Base-by-base conservation (phyloP, 2,888 invertebrate species). In the Melieria omissa region DNA sequence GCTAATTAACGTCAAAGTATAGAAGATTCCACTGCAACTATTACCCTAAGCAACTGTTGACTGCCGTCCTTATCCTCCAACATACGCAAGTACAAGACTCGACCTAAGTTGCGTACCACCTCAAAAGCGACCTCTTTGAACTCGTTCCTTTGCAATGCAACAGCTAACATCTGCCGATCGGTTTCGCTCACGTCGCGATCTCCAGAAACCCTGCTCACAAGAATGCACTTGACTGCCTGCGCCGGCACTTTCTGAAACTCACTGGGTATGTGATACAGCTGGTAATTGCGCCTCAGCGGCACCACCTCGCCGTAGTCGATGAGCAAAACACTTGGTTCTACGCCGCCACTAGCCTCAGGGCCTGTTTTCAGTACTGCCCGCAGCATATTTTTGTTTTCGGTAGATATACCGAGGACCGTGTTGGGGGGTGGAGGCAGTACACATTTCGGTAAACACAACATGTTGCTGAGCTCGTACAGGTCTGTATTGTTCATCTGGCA, bases 251-350 rank as follows among this genome's bases (percentile, higher is more conserved):
- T 45, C 14, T 61, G 71, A 16, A 75, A 77, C 4, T 66, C 65
- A 16, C 49, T 8, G 1, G 76, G 76, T 7, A 74, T 57, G 47
- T 62, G 44, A 60, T 68, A 78, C 4, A 75, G 52, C 45, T 64
- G 41, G 8, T 65, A 74, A 42, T 68, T 49, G 14, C 75, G 65
- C 49, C 67, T 70, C 42, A 78, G 41, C 3, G 63, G 42, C 46
- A 78, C 70, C 5, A 72, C 45, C 57, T 76, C 77, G 1, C 78
- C 78, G 54, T 75, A 76, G 66, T 78, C 78, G 3, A 78, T 62
- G 4, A 78, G 74, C 42, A 75, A 64, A 12, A 69, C 64, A 7
- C 57, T 45, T 41, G 72, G 58, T 12, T 52, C 5, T 8, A 5
- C 41, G 12, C 52, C n/a, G 5, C 12, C 52, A 52, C 4, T 8